Evolutionary conservation across 2,113 vertebrate species (phyloP).

Genomic region (Ceyx cyanopectus): DNA sequence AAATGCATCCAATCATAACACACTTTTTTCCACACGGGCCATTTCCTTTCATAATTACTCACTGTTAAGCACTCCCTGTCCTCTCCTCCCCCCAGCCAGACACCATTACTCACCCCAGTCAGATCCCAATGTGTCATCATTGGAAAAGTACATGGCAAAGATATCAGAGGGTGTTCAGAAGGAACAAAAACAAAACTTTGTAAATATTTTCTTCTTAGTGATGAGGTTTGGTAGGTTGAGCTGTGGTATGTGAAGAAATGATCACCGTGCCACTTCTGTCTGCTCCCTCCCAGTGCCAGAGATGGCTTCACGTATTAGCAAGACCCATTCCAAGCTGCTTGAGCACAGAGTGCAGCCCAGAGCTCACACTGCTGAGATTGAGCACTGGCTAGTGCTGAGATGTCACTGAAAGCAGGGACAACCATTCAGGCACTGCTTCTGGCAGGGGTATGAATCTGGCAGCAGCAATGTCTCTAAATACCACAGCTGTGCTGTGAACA

Average conservation of each 20-base stretch:
- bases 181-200: slow-evolving; percentile 54
- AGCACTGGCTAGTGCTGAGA: background rate
- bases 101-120: slow-evolving; percentile 60
- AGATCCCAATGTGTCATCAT: slow-evolving; percentile 62
- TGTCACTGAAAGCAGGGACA: slow-evolving; percentile 14
- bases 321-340: background rate
- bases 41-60: slow-evolving; percentile 55
- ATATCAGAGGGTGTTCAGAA: slow-evolving; percentile 56
- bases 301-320: background rate
- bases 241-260: slow-evolving; percentile 20
- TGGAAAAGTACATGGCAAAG: slow-evolving; percentile 74
- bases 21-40: background rate
- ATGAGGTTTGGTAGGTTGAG: slow-evolving; percentile 2
- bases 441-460: slow-evolving; percentile 27
- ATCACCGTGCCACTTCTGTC: slow-evolving; percentile 8
- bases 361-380: slow-evolving; percentile 20
- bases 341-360: background rate
- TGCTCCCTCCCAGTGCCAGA: slow-evolving; percentile 2
- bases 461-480: slow-evolving; percentile 45
- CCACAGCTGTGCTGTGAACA: slow-evolving; percentile 28
- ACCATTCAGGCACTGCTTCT: slow-evolving; percentile 28
- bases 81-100: slow-evolving; percentile 52
- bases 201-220: slow-evolving; percentile 49
- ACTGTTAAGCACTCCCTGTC: slow-evolving; percentile 41
- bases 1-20: slow-evolving; percentile 54